A percentile compares a stretch with the other conserved stretches of the same genome.
Evolutionary conservation across 1,140 invertebrate genomes (phyloP).

Genomic region (Drosophila navojoa): DNA sequence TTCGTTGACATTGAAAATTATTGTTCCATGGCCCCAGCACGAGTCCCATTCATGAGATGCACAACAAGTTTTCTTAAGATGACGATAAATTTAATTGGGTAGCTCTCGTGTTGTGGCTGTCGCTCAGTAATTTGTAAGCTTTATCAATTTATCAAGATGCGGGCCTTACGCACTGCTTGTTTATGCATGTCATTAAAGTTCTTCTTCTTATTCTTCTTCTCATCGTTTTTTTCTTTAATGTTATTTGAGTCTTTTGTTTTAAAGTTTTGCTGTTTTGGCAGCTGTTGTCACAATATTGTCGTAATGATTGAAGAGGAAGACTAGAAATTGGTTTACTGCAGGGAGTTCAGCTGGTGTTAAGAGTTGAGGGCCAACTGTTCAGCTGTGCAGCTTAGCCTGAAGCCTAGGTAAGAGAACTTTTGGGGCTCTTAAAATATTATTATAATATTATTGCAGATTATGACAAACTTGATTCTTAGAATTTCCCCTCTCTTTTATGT

Average conservation of each 20-base stretch:
- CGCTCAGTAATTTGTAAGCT: conserved; percentile 67
- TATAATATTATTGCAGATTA: too few species aligned
- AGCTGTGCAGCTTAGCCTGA: too few species aligned
- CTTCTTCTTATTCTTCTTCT: conserved; percentile 4
- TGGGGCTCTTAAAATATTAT: too few species aligned
- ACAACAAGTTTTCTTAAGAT: conserved; percentile 67
- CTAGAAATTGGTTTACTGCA: neutral
- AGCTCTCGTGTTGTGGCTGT: conserved; percentile 23
- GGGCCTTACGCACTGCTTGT: conserved; percentile 35
- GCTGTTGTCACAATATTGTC: conserved; percentile 50
- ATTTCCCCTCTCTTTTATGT: too few species aligned
- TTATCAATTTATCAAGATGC: conserved; percentile 75
- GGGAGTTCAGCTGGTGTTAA: too few species aligned
- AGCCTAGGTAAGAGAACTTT: too few species aligned
- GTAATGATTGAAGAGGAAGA: neutral
- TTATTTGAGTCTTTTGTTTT: conserved; percentile 29
- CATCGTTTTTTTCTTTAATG: neutral
- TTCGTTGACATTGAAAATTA: conserved; percentile 56
- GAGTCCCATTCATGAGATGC: conserved; percentile 59
- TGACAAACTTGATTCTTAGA: too few species aligned
- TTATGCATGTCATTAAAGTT: conserved; percentile 68
- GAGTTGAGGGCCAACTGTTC: too few species aligned
- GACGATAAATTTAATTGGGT: conserved; percentile 65
- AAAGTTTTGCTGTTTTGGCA: conserved; percentile 30
- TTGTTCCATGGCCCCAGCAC: conserved; percentile 33